These are phyloP conservation scores for Pachyuromys duprasi DNA, from an alignment of 2,797 vertebrate genomes.

Conservation along the genomic window DNA sequence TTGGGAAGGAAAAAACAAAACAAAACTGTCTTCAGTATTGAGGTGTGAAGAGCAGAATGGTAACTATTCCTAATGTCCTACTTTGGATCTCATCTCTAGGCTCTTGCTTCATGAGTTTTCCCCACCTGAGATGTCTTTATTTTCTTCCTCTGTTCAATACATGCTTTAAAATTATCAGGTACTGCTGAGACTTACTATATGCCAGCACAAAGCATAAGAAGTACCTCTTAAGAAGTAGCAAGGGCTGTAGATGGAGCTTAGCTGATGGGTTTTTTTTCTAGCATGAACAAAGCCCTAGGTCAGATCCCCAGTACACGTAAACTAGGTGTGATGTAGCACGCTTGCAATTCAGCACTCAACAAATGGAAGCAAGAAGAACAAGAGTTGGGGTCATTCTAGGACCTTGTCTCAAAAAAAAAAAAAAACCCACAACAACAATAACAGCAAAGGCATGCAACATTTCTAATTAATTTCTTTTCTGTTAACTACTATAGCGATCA, in stretches of 20 bases:
- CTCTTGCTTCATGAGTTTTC: neutral
- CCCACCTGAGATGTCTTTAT: neutral
- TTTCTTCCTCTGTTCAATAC: neutral
- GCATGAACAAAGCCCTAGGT: neutral
- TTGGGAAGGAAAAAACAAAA: neutral
- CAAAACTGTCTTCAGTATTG: neutral
- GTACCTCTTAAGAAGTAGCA: neutral
- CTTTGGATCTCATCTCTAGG: neutral
- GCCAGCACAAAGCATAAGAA: neutral
- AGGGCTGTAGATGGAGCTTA: neutral
- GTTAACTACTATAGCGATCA: neutral
- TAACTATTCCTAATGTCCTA: neutral
- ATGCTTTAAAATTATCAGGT: neutral
- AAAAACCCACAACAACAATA: too few species aligned
- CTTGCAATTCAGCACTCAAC: neutral
- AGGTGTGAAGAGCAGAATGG: neutral
- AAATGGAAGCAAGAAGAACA: neutral
- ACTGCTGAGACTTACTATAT: neutral
- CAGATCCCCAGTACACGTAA: accelerated
- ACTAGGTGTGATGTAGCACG: neutral
- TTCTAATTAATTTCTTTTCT: neutral
- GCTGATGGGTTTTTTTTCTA: neutral
- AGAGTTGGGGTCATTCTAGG: neutral
- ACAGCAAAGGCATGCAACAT: neutral
- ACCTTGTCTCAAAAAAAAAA: too few species aligned